Conservation (phyloP, 2,797 vertebrate species). For the Lacerta viridis region DNA sequence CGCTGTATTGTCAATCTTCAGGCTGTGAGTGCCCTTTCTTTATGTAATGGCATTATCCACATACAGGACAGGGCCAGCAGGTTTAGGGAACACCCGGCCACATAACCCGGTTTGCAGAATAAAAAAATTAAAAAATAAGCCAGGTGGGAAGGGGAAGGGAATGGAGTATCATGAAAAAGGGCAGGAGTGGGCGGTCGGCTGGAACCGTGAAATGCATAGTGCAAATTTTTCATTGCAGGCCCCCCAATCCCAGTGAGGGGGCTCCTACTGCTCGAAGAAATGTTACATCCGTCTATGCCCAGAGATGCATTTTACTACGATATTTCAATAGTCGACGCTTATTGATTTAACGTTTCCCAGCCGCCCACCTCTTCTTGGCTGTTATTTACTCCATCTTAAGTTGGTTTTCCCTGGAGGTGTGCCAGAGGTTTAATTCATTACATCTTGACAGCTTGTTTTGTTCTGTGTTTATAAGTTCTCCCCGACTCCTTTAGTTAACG, state of each 20-base stretch:
- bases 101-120: too few species aligned
- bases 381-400: not conserved
- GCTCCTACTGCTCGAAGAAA: not conserved
- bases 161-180: not conserved
- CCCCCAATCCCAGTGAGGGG: not conserved
- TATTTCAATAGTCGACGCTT: not conserved
- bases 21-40: too few species aligned
- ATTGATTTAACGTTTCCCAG: not conserved
- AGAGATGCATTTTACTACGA: not conserved
- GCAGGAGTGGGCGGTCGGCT: too few species aligned
- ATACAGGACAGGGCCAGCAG: too few species aligned
- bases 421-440: not conserved
- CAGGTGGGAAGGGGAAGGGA: not conserved
- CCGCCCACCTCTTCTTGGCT: not conserved
- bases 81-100: too few species aligned
- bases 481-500: not conserved
- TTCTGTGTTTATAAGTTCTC: not conserved
- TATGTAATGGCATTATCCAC: too few species aligned
- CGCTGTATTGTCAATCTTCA: too few species aligned
- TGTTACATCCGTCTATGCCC: too few species aligned
- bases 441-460: not conserved
- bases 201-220: not conserved
- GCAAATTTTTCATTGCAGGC: not conserved
- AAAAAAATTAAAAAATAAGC: too few species aligned
- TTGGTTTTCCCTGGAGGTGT: not conserved